Evolutionary conservation across 2,888 invertebrate species (phyloP).

Genomic region (Platycheirus rosarum): DNA sequence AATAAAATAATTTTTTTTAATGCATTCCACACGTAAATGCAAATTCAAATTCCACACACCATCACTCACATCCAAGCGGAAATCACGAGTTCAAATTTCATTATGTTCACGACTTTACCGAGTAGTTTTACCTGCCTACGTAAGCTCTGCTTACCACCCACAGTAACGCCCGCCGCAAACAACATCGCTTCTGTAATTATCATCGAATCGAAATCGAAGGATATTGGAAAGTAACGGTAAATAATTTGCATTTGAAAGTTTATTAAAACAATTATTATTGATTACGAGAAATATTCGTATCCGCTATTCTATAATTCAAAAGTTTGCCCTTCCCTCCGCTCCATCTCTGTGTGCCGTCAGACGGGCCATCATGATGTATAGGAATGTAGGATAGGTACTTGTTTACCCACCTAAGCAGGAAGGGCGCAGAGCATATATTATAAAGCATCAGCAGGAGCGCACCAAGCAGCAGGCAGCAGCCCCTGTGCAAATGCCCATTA

Average conservation of each 20-base stretch:
- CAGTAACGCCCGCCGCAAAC: conserved; percentile 31
- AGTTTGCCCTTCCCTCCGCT: conserved; percentile 26
- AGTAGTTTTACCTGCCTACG: conserved; percentile 20
- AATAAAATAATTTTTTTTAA: conserved; percentile 12
- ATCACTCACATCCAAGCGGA: conserved; percentile 44
- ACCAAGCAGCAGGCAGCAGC: not conserved
- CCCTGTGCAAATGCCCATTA: conserved; percentile 48
- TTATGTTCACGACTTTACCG: conserved; percentile 60
- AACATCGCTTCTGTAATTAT: conserved; percentile 73
- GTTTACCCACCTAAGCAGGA: conserved; percentile 1
- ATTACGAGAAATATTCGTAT: conserved; percentile 74
- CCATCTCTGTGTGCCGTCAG: conserved; percentile 12
- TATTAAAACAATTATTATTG: conserved; percentile 74
- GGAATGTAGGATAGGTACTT: conserved; percentile 7
- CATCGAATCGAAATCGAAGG: conserved; percentile 72
- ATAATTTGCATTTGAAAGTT: conserved; percentile 74
- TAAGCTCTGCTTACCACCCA: not conserved
- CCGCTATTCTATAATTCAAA: conserved; percentile 71
- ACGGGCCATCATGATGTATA: conserved; percentile 9
- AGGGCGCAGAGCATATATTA: conserved; percentile 27
- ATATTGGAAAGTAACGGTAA: conserved; percentile 74
- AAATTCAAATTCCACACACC: conserved; percentile 50
- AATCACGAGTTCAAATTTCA: conserved; percentile 73
- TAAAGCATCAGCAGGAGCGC: conserved; percentile 13
- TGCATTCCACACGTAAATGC: conserved; percentile 58